Evolutionary conservation across 2,888 invertebrate genomes (phyloP), one percentile per base, ranked within the genome.

Genomic region (Salticus scenicus): DNA sequence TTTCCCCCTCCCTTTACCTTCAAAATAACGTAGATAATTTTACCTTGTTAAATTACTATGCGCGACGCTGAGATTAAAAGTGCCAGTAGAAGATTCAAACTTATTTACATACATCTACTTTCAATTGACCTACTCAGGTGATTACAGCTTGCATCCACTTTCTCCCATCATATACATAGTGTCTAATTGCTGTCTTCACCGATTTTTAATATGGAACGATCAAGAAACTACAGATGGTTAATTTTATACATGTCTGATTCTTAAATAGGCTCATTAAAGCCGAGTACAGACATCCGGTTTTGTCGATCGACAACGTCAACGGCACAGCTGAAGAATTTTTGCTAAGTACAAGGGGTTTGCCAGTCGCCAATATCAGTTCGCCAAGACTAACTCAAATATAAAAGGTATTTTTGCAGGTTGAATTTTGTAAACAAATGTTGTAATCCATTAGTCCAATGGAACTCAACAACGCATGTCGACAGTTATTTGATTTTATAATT

Each of bases 241-340:
- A 81, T 81, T 81, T 74, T 69, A 74, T 74, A 81, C 67, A 74
- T 69, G 67, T 67, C 57, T 57, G 33, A 42, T 28, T 41, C 42
- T 75, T 75, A 78, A 69, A 80, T 72, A 73, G 72, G 80, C 67
- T 80, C 80, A 81, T 81, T 81, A 81, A 47, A 74, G 57, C 20
- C 28, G 24, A 28, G 51, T 74, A 69, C 57, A 81, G 67, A 81
- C 81, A 81, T 81, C 81, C 74, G 73, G 74, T 80, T 80, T 66
- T n/a, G 27, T 20, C 12, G 67, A 67, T 74, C 74, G 81, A 81
- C 73, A 81, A 74, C 81, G 74, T 81, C 81, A 81, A 73, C 73
- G 67, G 41, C 66, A 67, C 47, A 67, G 20, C 31, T 10, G 17
- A 41, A 51, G 81, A 74, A 81, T 81, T n/a, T n/a, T 74, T 47